These are phyloP conservation scores for Phrynocephalus guinanensis DNA, from an alignment of 2,797 vertebrate species.

Conservation along the genomic window DNA sequence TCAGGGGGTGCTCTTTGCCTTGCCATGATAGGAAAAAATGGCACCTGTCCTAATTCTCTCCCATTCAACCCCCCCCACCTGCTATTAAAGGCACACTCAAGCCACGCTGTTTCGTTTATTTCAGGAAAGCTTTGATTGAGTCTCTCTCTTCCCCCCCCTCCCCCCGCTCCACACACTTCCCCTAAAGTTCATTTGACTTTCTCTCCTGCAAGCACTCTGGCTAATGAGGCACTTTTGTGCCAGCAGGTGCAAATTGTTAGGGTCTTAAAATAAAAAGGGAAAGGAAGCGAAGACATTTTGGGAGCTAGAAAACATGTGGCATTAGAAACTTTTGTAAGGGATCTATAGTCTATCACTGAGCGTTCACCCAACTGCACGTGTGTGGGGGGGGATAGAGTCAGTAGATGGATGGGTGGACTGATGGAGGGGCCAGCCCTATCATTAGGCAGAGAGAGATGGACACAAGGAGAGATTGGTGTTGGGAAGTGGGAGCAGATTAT, in stretches of 20 bases:
- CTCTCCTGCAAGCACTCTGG: not conserved
- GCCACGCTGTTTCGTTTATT: not conserved
- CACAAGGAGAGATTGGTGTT: not conserved
- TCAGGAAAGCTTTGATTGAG: not conserved
- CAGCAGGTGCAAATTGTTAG: constrained; percentile 1
- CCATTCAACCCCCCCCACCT: too few species aligned
- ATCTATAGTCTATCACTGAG: not conserved
- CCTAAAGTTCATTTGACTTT: not conserved
- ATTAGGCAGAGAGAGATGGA: not conserved
- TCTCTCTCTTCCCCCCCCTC: too few species aligned
- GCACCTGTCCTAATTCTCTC: not conserved
- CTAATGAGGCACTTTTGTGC: not conserved
- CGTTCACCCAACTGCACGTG: not conserved
- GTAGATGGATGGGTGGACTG: too few species aligned
- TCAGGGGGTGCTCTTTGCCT: not conserved
- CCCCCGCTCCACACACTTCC: not conserved
- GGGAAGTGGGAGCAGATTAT: too few species aligned
- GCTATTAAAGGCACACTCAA: not conserved
- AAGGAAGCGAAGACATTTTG: not conserved
- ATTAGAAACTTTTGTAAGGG: not conserved
- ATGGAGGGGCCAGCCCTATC: too few species aligned
- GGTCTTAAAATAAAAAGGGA: not conserved
- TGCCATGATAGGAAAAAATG: not conserved
- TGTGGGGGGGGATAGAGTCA: too few species aligned
- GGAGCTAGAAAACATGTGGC: not conserved